phyloP scores from a whole-genome alignment of 2,797 vertebrate genomes.

The Falco columbarius region DNA sequence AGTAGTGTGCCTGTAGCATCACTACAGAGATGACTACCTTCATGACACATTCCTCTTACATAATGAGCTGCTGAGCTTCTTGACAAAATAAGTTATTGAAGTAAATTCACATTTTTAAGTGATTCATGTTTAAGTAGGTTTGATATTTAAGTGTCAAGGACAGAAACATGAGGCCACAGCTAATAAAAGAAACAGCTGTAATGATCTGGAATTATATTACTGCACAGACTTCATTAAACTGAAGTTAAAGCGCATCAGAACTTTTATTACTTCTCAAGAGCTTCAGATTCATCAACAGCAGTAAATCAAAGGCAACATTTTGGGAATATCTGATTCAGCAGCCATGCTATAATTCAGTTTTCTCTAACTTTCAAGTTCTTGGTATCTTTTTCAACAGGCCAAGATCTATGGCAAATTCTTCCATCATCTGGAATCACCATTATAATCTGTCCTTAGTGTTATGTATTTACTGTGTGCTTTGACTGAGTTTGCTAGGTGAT shows the following conservation, averaged over 20 bases:
- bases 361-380: neutral
- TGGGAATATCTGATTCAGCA: neutral
- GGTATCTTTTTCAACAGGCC: neutral
- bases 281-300: neutral
- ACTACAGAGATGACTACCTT: conserved; percentile 18
- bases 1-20: neutral
- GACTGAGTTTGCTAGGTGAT: neutral
- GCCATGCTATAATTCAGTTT: neutral
- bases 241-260: conserved; percentile 27
- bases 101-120: conserved; percentile 44
- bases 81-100: conserved; percentile 43
- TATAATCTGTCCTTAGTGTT: neutral
- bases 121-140: conserved; percentile 67
- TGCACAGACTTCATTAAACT: conserved; percentile 8
- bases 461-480: neutral
- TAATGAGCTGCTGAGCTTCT: conserved; percentile 36
- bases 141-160: conserved; percentile 63
- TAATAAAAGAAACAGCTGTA: conserved; percentile 62
- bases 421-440: neutral
- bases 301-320: neutral
- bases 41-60: conserved; percentile 43
- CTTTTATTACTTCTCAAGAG: neutral
- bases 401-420: neutral
- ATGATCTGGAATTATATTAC: neutral
- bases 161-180: conserved; percentile 58